These are phyloP conservation scores for Ferdinandea cuprea DNA, from an alignment of 2,888 invertebrate genomes.

Conservation along the genomic window DNA sequence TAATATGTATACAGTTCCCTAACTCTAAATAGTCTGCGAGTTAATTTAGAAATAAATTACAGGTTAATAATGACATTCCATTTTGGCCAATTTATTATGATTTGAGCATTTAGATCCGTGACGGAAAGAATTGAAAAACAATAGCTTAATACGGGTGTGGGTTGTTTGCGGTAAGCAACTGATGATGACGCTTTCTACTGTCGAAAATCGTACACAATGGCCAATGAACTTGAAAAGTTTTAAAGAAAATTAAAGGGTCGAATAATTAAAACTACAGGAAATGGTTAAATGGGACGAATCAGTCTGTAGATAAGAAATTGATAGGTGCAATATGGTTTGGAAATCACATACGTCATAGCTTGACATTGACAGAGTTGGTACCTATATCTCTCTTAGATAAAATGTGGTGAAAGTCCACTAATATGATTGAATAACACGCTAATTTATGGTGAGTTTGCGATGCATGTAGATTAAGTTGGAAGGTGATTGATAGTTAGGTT, in stretches of 20 bases:
- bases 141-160: conserved; percentile 41
- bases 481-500: conserved; percentile 54
- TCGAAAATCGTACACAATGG: conserved; percentile 21
- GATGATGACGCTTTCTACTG: conserved; percentile 25
- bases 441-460: conserved; percentile 31
- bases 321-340: no score
- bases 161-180: conserved; percentile 25
- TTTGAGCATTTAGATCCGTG: conserved; percentile 63
- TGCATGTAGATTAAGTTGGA: conserved; percentile 51
- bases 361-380: not conserved
- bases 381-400: not conserved
- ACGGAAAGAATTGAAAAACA: conserved; percentile 56
- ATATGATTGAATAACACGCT: conserved; percentile 57
- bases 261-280: conserved; percentile 33
- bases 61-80: conserved; percentile 57
- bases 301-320: no score
- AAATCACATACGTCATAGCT: no score
- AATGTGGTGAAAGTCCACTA: conserved; percentile 53
- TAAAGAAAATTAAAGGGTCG: not conserved
- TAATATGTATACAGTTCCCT: no score
- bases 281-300: conserved; percentile 24
- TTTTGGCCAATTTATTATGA: conserved; percentile 60
- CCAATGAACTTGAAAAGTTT: conserved; percentile 52
- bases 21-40: conserved; percentile 8
- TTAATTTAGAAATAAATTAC: conserved; percentile 35